A percentile compares a stretch with the other conserved stretches of the same genome.
These are phyloP conservation scores for Pseudopleuronectes americanus DNA, from an alignment of 2,797 vertebrate species.

Conservation along the genomic window DNA sequence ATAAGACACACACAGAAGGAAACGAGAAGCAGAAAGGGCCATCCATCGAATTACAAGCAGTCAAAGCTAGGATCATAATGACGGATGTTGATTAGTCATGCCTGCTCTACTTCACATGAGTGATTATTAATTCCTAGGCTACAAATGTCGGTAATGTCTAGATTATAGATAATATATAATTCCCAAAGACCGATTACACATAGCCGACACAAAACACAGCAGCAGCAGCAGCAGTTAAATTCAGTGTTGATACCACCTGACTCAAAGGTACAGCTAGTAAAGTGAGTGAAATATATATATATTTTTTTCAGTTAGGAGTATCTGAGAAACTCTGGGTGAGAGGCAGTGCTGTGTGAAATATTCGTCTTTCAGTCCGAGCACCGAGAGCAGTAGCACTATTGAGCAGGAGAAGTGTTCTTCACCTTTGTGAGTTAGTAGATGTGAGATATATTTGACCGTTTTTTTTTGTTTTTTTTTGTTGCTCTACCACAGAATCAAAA, in stretches of 20 bases:
- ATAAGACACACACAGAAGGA: constrained; percentile 24
- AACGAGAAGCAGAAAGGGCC: constrained; percentile 51
- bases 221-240: constrained; percentile 74
- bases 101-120: constrained; percentile 78
- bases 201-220: constrained; percentile 78
- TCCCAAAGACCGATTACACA: constrained; percentile 78
- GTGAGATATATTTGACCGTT: constrained; percentile 41
- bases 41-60: constrained; percentile 68
- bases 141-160: constrained; percentile 76
- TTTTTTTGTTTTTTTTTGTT: constrained; percentile 77
- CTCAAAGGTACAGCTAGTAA: constrained; percentile 51
- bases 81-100: constrained; percentile 83
- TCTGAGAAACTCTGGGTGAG: constrained; percentile 60
- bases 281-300: constrained; percentile 55
- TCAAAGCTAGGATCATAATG: constrained; percentile 71
- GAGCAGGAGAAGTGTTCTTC: constrained; percentile 55
- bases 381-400: constrained; percentile 49
- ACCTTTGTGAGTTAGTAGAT: constrained; percentile 53
- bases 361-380: constrained; percentile 63
- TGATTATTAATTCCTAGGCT: constrained; percentile 82
- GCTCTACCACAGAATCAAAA: constrained; percentile 76
- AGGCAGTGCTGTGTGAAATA: constrained; percentile 73
- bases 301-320: constrained; percentile 44
- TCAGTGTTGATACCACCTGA: constrained; percentile 68
- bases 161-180: constrained; percentile 82